These are phyloP conservation scores for Stichodactyla mertensii DNA, from an alignment of 64 coral and sea anemone genomes.

Conservation along the genomic window DNA sequence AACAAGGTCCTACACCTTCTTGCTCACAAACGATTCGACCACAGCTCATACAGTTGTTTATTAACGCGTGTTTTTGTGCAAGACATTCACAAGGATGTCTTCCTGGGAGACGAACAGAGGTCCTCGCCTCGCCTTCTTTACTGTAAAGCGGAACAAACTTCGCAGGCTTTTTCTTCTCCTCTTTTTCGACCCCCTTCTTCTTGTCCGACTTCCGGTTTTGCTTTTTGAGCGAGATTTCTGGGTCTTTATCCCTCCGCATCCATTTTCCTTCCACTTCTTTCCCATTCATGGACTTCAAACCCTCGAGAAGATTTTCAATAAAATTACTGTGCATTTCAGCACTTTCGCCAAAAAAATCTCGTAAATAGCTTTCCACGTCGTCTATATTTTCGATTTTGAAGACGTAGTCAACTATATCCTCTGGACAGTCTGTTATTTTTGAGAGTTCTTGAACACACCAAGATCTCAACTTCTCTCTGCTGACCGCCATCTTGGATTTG, in stretches of 20 bases:
- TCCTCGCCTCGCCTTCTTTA: slow-evolving; percentile 78
- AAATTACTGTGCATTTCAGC: slow-evolving; percentile 57
- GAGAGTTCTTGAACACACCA: slow-evolving; percentile 84
- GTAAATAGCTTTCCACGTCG: slow-evolving; percentile 69
- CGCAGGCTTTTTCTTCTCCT: slow-evolving; percentile 67
- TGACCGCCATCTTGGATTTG: slow-evolving; percentile 54
- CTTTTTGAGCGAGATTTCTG: not conserved
- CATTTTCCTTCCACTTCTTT: not conserved
- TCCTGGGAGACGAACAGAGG: slow-evolving; percentile 76
- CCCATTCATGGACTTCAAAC: slow-evolving; percentile 2
- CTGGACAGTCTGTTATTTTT: slow-evolving; percentile 72
- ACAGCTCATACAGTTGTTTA: slow-evolving; percentile 89
- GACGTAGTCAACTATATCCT: slow-evolving; percentile 63
- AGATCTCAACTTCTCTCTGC: slow-evolving; percentile 37
- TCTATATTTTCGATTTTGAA: slow-evolving; percentile 59
- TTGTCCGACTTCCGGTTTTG: slow-evolving; percentile 14
- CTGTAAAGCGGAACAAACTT: slow-evolving; percentile 88
- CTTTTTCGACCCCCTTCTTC: slow-evolving; percentile 29
- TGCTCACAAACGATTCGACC: slow-evolving; percentile 90
- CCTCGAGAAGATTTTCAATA: slow-evolving; percentile 40
- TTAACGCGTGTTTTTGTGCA: slow-evolving; percentile 74
- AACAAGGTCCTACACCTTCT: slow-evolving; percentile 92
- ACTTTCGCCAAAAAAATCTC: slow-evolving; percentile 58
- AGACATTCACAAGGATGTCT: slow-evolving; percentile 95
- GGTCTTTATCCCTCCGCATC: slow-evolving; percentile 10